A percentile compares a stretch with the other conserved stretches of the same genome.
Evolutionary conservation across 2,113 vertebrate genomes (phyloP).

Genomic region (Mola mola): DNA sequence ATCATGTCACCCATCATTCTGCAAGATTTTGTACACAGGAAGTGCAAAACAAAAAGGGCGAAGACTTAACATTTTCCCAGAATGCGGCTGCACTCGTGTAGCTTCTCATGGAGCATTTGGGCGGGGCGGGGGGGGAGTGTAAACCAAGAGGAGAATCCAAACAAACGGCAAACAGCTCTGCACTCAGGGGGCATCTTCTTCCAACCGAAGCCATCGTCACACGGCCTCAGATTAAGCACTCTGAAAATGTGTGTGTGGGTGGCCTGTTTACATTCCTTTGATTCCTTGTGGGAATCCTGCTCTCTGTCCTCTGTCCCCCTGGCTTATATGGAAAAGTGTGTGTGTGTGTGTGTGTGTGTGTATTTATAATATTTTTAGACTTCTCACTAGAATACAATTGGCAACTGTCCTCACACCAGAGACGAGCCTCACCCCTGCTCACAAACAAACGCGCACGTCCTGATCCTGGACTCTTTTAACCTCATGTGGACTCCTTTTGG

Average conservation of each 20-base stretch:
- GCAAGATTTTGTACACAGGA: conserved; percentile 4
- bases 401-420: conserved; percentile 30
- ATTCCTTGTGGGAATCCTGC: conserved; percentile 60
- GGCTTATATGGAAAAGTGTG: conserved; percentile 32
- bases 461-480: conserved; percentile 34
- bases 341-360: conserved; percentile 13
- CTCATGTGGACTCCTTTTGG: conserved; percentile 10
- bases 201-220: conserved; percentile 54
- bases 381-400: conserved; percentile 40
- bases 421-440: conserved; percentile 30
- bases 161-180: conserved; percentile 30
- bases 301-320: conserved; percentile 32
- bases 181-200: no score
- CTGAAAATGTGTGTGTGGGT: conserved; percentile 30
- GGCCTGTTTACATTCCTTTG: conserved; percentile 73
- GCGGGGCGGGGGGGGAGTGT: conserved; percentile 15
- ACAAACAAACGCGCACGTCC: conserved; percentile 24
- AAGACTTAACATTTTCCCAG: conserved; percentile 50
- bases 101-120: conserved; percentile 28
- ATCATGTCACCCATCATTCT: conserved; percentile 10
- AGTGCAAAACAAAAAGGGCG: conserved; percentile 29
- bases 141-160: conserved; percentile 35
- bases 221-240: conserved; percentile 35
- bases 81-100: conserved; percentile 30
- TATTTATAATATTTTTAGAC: conserved; percentile 60